phyloP scores from a whole-genome alignment of 2,113 vertebrate genomes.

The Thunnus maccoyii region DNA sequence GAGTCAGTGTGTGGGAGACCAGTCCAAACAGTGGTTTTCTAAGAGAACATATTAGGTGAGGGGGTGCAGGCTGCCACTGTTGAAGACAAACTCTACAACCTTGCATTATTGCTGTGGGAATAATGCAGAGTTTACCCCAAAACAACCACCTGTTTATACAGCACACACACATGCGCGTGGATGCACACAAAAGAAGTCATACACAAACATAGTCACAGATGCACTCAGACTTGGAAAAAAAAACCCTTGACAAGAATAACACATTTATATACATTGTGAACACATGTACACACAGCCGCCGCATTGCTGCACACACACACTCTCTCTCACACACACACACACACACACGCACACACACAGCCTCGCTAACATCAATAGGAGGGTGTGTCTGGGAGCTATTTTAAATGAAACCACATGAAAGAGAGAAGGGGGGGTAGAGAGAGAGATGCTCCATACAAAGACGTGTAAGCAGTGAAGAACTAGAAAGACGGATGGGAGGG shows the following conservation, averaged over 20 bases:
- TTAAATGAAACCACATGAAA: slow-evolving; percentile 71
- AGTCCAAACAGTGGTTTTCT: slow-evolving; percentile 54
- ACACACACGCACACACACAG: slow-evolving; percentile 27
- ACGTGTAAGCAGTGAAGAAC: background rate
- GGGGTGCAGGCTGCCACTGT: slow-evolving; percentile 37
- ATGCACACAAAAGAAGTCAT: background rate
- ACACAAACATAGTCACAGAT: slow-evolving; percentile 37
- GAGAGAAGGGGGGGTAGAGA: background rate
- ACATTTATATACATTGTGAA: slow-evolving; percentile 30
- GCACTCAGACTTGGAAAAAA: background rate
- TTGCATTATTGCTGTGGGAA: slow-evolving; percentile 61
- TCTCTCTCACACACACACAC: background rate
- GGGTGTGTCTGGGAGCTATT: slow-evolving; percentile 65
- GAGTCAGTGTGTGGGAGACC: slow-evolving; percentile 48
- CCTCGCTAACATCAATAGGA: slow-evolving; percentile 47
- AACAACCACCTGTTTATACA: slow-evolving; percentile 56
- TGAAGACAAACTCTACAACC: slow-evolving; percentile 54
- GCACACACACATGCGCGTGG: background rate
- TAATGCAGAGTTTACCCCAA: slow-evolving; percentile 52
- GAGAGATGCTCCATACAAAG: slow-evolving; percentile 39
- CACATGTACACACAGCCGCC: slow-evolving; percentile 17
- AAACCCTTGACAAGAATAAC: background rate
- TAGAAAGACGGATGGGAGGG: slow-evolving; percentile 21
- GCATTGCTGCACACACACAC: slow-evolving; percentile 7
- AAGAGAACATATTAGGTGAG: slow-evolving; percentile 61